These are phyloP conservation scores for Dysidea cf. avara DNA, from an alignment of 37 sponge, comb jelly and placozoan species.

Conservation along the genomic window DNA sequence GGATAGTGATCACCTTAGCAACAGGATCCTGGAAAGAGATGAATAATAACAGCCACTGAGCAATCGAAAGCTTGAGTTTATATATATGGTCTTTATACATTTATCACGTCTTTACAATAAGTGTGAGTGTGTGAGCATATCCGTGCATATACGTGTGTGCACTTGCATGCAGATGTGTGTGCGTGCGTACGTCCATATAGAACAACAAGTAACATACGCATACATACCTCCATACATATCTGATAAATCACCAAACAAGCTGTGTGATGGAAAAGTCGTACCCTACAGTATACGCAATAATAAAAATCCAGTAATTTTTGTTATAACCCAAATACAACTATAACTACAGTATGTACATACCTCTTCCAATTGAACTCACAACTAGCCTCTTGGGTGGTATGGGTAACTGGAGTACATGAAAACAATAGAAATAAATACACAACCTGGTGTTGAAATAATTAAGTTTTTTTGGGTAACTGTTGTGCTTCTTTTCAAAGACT, in stretches of 20 bases:
- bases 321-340: no score
- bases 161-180: no score
- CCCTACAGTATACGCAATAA: constrained; percentile 35
- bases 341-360: constrained; percentile 52
- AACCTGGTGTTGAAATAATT: not conserved
- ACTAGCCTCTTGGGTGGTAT: constrained; percentile 42
- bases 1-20: constrained; percentile 70
- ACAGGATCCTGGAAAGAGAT: constrained; percentile 74
- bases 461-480: no score
- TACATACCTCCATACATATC: constrained; percentile 79
- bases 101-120: no score
- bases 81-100: no score
- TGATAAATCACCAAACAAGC: constrained; percentile 84
- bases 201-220: no score
- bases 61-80: not conserved
- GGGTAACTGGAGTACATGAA: constrained; percentile 36
- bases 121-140: no score
- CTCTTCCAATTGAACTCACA: constrained; percentile 90
- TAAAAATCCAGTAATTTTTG: no score
- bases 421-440: not conserved
- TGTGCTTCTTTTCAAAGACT: no score
- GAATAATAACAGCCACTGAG: not conserved
- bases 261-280: constrained; percentile 77
- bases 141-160: no score
- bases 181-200: no score